Evolutionary conservation across 2,797 vertebrate species (phyloP).

Genomic region (Bovichtus variegatus): DNA sequence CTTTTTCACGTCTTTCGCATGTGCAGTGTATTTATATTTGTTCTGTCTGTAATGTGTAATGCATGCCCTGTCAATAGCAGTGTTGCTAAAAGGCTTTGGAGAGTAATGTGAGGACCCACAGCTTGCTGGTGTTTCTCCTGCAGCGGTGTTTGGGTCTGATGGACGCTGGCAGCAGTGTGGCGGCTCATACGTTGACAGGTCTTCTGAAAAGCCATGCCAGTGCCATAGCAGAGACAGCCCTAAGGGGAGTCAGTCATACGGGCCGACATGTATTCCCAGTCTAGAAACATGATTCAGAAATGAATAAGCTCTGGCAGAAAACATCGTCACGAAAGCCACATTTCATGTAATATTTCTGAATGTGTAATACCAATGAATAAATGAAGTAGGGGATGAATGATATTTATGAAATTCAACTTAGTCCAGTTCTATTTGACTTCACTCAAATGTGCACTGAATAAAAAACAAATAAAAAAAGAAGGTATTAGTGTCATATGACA

Average conservation of each 20-base stretch:
- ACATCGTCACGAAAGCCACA: background rate
- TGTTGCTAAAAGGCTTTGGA: conserved; percentile 16
- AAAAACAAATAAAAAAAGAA: background rate
- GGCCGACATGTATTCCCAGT: conserved; percentile 29
- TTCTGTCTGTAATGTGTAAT: background rate
- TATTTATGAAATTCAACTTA: background rate
- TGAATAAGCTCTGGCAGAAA: conserved; percentile 15
- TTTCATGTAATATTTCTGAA: background rate
- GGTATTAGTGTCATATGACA: background rate
- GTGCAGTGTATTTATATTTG: background rate
- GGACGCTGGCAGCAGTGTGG: background rate
- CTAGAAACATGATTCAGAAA: background rate
- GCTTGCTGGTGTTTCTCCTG: conserved; percentile 10
- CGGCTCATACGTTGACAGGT: conserved; percentile 55
- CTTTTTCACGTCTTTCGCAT: background rate
- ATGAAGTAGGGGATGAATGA: background rate
- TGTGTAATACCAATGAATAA: background rate
- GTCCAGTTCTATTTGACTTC: conserved; percentile 1
- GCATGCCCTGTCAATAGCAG: conserved; percentile 2
- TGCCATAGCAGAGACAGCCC: conserved; percentile 24
- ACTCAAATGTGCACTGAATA: conserved; percentile 10
- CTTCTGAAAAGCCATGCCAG: conserved; percentile 29
- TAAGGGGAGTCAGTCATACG: conserved; percentile 35
- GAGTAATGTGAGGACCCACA: background rate
- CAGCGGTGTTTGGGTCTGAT: background rate